Evolutionary conservation across 2,888 invertebrate species (phyloP).

Genomic region (Sycophila texana): DNA sequence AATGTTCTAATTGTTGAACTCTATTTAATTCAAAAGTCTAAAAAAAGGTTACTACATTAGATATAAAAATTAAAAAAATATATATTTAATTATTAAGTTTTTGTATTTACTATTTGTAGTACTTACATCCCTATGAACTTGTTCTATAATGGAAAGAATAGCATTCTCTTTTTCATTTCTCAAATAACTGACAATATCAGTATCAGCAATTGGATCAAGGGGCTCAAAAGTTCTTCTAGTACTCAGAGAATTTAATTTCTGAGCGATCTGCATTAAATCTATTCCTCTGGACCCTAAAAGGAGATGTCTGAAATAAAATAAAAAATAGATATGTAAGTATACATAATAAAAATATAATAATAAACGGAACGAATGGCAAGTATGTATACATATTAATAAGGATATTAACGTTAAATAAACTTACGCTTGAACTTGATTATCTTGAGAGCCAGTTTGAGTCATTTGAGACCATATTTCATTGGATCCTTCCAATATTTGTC

Average conservation of each 20-base stretch:
- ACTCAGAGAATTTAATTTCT: constrained; percentile 92
- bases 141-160: constrained; percentile 92
- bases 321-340: too few relatives aligned
- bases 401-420: constrained; percentile 64
- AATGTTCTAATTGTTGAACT: constrained; percentile 83
- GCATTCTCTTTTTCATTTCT: constrained; percentile 97
- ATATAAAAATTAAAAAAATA: constrained; percentile 10
- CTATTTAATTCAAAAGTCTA: constrained; percentile 80
- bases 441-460: constrained; percentile 89
- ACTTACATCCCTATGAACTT: constrained; percentile 88
- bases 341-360: background rate
- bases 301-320: constrained; percentile 81
- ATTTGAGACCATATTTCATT: constrained; percentile 92
- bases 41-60: constrained; percentile 53
- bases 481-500: constrained; percentile 94
- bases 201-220: constrained; percentile 91
- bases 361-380: background rate
- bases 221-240: constrained; percentile 92
- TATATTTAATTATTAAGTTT: background rate
- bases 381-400: background rate
- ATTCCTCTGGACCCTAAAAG: constrained; percentile 94
- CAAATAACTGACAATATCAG: constrained; percentile 92
- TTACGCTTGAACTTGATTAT: constrained; percentile 90
- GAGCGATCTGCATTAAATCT: constrained; percentile 94
- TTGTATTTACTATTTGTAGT: background rate